phyloP scores from a whole-genome alignment of 2,888 invertebrate genomes.

The Lydus trimaculatus region DNA sequence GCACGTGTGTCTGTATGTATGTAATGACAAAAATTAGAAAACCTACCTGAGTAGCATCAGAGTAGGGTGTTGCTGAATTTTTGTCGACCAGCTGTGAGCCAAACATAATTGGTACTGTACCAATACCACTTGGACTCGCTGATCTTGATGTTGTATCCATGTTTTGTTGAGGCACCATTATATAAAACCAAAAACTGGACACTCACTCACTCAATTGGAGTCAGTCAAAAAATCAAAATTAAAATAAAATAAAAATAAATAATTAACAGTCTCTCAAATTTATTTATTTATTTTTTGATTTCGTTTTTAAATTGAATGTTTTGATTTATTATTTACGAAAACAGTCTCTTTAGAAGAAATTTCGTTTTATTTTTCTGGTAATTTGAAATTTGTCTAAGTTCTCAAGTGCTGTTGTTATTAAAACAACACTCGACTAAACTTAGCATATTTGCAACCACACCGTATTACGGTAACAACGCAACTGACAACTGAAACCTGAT shows the following conservation, averaged over 20 bases:
- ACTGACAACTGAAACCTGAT: conserved; percentile 67
- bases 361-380: conserved; percentile 11
- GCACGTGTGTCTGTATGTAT: not conserved
- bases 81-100: conserved; percentile 91
- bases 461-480: conserved; percentile 63
- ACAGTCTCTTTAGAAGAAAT: conserved; percentile 18
- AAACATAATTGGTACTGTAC: conserved; percentile 74
- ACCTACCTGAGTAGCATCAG: conserved; percentile 96
- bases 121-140: conserved; percentile 61
- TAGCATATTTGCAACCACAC: conserved; percentile 50
- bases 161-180: conserved; percentile 77
- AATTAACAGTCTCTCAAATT: not conserved
- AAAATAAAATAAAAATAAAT: not conserved
- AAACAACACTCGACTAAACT: conserved; percentile 52
- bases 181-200: conserved; percentile 34
- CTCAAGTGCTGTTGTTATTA: conserved; percentile 46
- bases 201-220: conserved; percentile 34
- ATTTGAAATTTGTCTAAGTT: conserved; percentile 50
- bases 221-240: conserved; percentile 1
- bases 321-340: conserved; percentile 7
- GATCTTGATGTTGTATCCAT: conserved; percentile 58
- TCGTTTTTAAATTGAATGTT: too few relatives aligned
- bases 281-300: too few relatives aligned
- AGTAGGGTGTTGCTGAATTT: conserved; percentile 93
- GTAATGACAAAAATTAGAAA: conserved; percentile 13